Evolutionary conservation across 1,140 invertebrate genomes (phyloP).

Genomic region (Mya arenaria): DNA sequence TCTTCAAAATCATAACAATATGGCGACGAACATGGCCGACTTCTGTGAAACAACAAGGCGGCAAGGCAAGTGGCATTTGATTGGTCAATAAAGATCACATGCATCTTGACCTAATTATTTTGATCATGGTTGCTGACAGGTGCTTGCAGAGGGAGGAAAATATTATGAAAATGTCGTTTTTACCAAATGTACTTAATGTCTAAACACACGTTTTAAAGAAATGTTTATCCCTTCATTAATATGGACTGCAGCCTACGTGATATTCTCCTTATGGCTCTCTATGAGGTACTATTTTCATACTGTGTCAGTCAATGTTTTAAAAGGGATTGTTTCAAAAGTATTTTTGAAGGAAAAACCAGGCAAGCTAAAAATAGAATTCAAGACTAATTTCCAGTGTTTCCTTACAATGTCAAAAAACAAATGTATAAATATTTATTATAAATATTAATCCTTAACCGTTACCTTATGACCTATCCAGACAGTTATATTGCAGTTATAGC

Average conservation of each 20-base stretch:
- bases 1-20: slow-evolving; percentile 85
- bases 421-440: no score
- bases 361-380: slow-evolving; percentile 31
- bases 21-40: slow-evolving; percentile 96
- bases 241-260: slow-evolving; percentile 68
- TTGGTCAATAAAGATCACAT: slow-evolving; percentile 79
- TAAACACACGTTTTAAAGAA: neutral
- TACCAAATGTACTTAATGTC: neutral
- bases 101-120: slow-evolving; percentile 71
- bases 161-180: neutral
- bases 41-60: slow-evolving; percentile 87
- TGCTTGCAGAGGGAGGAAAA: slow-evolving; percentile 54
- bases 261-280: slow-evolving; percentile 69
- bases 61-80: slow-evolving; percentile 76
- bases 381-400: no score
- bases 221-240: slow-evolving; percentile 69
- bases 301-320: no score
- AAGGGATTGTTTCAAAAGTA: slow-evolving; percentile 49
- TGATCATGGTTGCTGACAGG: slow-evolving; percentile 73
- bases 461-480: no score
- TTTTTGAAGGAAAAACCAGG: slow-evolving; percentile 52
- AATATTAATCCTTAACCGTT: no score
- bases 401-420: no score
- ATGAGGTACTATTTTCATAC: slow-evolving; percentile 75
- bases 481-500: no score